These are phyloP conservation scores for Eucidaris tribuloides DNA, from an alignment of 35 echinoderm and acorn worm species.

Conservation along the genomic window DNA sequence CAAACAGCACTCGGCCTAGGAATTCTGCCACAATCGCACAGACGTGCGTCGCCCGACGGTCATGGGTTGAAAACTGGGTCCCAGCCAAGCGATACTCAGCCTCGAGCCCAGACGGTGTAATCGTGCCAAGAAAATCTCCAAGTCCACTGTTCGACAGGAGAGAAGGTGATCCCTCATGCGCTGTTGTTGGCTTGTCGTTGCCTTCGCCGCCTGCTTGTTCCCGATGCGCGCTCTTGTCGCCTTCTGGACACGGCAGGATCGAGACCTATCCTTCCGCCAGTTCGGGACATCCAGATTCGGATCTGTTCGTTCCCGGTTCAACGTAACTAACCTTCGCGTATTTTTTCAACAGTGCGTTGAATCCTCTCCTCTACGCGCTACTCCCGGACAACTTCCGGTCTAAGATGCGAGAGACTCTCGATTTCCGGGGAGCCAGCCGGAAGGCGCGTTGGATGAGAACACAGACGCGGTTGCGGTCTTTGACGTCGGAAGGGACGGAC, in stretches of 20 bases:
- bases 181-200: no score
- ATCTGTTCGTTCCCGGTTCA: constrained; percentile 47
- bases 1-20: no score
- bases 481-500: constrained; percentile 69
- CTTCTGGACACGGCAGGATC: constrained; percentile 9
- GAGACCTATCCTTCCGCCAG: background rate
- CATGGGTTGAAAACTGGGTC: constrained; percentile 4
- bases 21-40: no score
- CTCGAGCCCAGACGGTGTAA: background rate
- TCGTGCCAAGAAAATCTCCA: constrained; percentile 35
- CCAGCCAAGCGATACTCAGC: background rate
- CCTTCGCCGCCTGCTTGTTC: constrained; percentile 78
- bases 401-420: constrained; percentile 61
- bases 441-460: constrained; percentile 22
- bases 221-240: constrained; percentile 65
- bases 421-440: constrained; percentile 33
- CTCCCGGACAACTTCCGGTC: constrained; percentile 85
- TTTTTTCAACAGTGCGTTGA: constrained; percentile 87
- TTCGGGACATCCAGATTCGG: constrained; percentile 14
- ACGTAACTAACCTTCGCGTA: constrained; percentile 58
- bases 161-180: constrained; percentile 83
- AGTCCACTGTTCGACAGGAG: constrained; percentile 61
- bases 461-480: constrained; percentile 46
- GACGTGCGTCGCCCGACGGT: constrained; percentile 15
- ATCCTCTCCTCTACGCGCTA: constrained; percentile 88